Evolutionary conservation across 2,888 invertebrate genomes (phyloP).

Genomic region (Masnerella sp.): DNA sequence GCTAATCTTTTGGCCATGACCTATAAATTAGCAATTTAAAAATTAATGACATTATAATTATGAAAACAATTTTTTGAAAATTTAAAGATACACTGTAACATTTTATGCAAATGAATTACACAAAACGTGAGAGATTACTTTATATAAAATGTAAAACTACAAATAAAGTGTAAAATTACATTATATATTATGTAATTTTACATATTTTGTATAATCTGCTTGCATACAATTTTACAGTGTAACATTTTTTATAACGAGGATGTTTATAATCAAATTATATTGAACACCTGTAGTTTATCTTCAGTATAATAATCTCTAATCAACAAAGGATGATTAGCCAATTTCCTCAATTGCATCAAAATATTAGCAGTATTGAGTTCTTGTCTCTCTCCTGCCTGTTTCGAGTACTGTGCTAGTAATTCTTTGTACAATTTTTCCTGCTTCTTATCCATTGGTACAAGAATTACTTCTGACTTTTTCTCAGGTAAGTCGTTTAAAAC

Average conservation of each 20-base stretch:
- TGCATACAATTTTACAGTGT: too few relatives aligned
- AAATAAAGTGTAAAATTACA: too few relatives aligned
- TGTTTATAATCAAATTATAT: too few relatives aligned
- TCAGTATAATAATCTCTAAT: slow-evolving; percentile 87
- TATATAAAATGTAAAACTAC: too few relatives aligned
- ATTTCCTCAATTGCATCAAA: slow-evolving; percentile 95
- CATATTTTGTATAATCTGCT: too few relatives aligned
- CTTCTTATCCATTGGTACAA: slow-evolving; percentile 83
- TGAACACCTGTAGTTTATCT: slow-evolving; percentile 78
- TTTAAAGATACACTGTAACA: too few relatives aligned
- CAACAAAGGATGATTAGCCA: slow-evolving; percentile 95
- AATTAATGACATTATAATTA: too few relatives aligned
- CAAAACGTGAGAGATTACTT: too few relatives aligned
- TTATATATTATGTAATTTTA: too few relatives aligned
- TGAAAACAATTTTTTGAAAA: too few relatives aligned
- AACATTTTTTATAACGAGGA: too few relatives aligned
- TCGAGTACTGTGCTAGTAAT: slow-evolving; percentile 80
- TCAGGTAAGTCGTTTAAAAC: slow-evolving; percentile 91
- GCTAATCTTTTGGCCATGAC: slow-evolving; percentile 86
- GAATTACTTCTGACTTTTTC: slow-evolving; percentile 86
- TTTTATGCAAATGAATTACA: too few relatives aligned
- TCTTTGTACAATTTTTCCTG: slow-evolving; percentile 88
- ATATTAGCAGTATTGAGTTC: slow-evolving; percentile 78
- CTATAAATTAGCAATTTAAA: slow-evolving; percentile 67
- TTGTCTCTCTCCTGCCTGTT: slow-evolving; percentile 68